Conservation (phyloP, 2,797 vertebrate species). For the Eidolon dupreanum region DNA sequence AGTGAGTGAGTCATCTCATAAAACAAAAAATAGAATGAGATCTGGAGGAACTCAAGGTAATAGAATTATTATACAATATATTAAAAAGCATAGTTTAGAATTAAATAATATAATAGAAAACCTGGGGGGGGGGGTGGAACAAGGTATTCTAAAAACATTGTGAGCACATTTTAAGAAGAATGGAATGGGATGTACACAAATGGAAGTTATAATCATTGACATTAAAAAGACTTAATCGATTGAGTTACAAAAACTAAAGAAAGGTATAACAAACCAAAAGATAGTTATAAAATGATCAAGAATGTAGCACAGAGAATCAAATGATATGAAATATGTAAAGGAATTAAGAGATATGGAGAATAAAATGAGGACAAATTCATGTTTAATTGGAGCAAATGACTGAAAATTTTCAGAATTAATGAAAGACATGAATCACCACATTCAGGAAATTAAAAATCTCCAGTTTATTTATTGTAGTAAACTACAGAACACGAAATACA, state of each 20-base stretch:
- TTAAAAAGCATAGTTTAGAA: not conserved
- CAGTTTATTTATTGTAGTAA: not conserved
- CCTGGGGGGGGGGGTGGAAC: not conserved
- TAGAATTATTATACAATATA: not conserved
- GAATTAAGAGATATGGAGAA: not conserved
- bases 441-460: not conserved
- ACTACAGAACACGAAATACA: not conserved
- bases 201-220: not conserved
- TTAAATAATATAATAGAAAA: not conserved
- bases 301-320: not conserved
- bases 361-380: not conserved
- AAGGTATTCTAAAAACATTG: not conserved
- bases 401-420: not conserved
- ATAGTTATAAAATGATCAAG: not conserved
- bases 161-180: not conserved
- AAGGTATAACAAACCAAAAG: not conserved
- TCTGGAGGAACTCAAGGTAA: not conserved
- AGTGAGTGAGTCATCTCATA: not conserved
- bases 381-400: not conserved
- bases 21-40: not conserved
- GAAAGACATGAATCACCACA: not conserved
- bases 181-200: not conserved
- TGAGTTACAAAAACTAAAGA: not conserved
- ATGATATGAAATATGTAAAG: not conserved
- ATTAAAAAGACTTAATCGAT: not conserved